Conservation (phyloP, 2,113 vertebrate genomes). For the Etheostoma cragini region DNA sequence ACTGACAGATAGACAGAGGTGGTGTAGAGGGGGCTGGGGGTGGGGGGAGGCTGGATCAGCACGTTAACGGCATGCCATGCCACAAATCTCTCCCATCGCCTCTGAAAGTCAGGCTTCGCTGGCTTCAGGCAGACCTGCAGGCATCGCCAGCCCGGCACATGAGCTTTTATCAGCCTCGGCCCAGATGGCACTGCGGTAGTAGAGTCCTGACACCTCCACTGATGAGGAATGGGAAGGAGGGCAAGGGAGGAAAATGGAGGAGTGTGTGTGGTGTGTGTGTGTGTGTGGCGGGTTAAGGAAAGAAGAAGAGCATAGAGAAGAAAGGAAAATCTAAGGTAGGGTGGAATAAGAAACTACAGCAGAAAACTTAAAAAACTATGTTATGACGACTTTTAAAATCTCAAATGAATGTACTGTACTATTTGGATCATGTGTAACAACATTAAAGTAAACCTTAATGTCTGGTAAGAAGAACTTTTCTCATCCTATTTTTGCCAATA, state of each 20-base stretch:
- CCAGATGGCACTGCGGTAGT: slow-evolving; percentile 79
- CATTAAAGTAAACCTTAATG: not conserved
- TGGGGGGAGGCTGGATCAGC: slow-evolving; percentile 64
- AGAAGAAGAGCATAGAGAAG: slow-evolving; percentile 24
- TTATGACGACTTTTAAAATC: not conserved
- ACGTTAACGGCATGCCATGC: slow-evolving; percentile 67
- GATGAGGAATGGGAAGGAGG: slow-evolving; percentile 66
- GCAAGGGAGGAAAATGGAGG: slow-evolving; percentile 36
- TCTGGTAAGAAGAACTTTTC: not conserved
- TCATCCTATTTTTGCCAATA: not conserved
- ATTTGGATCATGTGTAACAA: not conserved
- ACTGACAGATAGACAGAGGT: slow-evolving; percentile 63
- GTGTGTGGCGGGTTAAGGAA: slow-evolving; percentile 40
- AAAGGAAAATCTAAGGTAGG: slow-evolving; percentile 23
- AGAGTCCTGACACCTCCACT: slow-evolving; percentile 72
- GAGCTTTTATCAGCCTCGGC: slow-evolving; percentile 85
- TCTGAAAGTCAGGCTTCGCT: slow-evolving; percentile 79
- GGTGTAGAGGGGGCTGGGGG: slow-evolving; percentile 25
- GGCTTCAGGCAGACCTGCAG: slow-evolving; percentile 77
- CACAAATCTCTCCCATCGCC: slow-evolving; percentile 78
- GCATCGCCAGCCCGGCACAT: slow-evolving; percentile 77
- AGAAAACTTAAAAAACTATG: not conserved
- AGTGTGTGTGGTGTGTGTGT: not conserved
- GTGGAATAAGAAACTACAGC: slow-evolving; percentile 7
- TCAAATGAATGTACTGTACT: not conserved